Evolutionary conservation across 2,888 invertebrate genomes (phyloP).

Genomic region (Hyposoter didymator): DNA sequence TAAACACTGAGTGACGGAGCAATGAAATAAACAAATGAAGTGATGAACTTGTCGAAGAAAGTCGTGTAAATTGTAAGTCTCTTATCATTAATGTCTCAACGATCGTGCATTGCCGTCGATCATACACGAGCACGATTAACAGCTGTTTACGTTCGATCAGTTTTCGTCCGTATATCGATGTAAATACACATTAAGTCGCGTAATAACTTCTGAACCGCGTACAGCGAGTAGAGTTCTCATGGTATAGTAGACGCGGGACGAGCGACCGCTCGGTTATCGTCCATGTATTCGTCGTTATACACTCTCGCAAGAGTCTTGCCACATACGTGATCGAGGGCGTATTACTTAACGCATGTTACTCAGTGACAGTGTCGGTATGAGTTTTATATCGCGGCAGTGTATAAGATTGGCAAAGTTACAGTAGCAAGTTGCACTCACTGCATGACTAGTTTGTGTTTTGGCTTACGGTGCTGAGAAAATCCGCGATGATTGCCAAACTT

Average conservation of each 20-base stretch:
- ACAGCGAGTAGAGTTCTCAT: conserved; percentile 40
- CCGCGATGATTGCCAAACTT: conserved; percentile 10
- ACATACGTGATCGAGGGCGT: conserved; percentile 79
- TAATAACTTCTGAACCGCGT: conserved; percentile 57
- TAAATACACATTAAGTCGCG: conserved; percentile 44
- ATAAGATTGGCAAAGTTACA: conserved; percentile 51
- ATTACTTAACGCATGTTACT: conserved; percentile 76
- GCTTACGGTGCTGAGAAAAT: conserved; percentile 34
- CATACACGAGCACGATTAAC: conserved; percentile 35
- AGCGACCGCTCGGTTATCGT: conserved; percentile 66
- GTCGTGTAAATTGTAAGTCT: background rate
- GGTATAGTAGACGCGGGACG: conserved; percentile 42
- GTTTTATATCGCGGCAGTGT: conserved; percentile 47
- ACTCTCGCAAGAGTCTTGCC: conserved; percentile 68
- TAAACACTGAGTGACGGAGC: background rate
- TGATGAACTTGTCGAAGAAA: background rate
- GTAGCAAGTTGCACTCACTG: conserved; percentile 24
- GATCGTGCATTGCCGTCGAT: conserved; percentile 26
- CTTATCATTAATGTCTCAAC: conserved; percentile 24
- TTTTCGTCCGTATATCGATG: conserved; percentile 16
- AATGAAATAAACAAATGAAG: background rate
- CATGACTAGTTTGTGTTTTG: conserved; percentile 32
- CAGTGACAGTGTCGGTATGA: conserved; percentile 50
- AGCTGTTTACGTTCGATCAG: conserved; percentile 46
- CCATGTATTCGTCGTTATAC: conserved; percentile 29